Base-by-base conservation (phyloP, 2,888 invertebrate genomes). In the Drosophila anomalata region DNA sequence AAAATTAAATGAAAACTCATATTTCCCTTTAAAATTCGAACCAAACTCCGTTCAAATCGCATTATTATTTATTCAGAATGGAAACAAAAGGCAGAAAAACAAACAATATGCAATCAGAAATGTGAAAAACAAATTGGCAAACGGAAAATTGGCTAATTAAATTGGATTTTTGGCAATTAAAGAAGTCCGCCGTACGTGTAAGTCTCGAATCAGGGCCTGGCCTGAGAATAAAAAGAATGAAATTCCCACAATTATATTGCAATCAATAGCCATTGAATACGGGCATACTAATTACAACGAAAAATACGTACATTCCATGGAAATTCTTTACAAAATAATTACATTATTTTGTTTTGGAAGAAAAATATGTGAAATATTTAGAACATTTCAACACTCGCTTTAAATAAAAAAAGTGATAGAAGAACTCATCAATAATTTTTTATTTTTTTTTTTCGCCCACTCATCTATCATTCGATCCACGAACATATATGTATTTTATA, bases 391-490 rank as follows among this genome's bases (percentile, higher is more conserved):
- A 44, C 26, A 52, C n/a, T 44, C 58, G 20, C 61, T 58, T 57
- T 58, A 57, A 58, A 44, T 20, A 44, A 44, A 56, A 60, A 47
- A 31, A 24, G 22, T 17, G 17, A 17, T 17, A 17, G 17, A 17
- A 57, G 41, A 59, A 48, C 59, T 48, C 61, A 61, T 61, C 61
- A 59, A 61, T 62, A 62, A 62, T 62, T 48, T 58, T 24, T 24
- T 17, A 17, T 17, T 22, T 22, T 22, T 22, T 22, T 24, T 24
- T 24, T 62, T 62, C 61, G 60, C 61, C 61, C 61, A 62, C 61
- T 62, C 61, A 62, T 62, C 61, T 62, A 59, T 62, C 60, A 62
- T 48, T 62, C 48, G 60, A 69, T 51, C 42, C 44, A 47, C 14
- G 52, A 41, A n/a, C 29, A 14, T 44, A 55, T 12, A 31, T 55